Evolutionary conservation across 2,888 invertebrate genomes (phyloP), one percentile per base, ranked within the genome.

Genomic region (Marronus borbonicus): DNA sequence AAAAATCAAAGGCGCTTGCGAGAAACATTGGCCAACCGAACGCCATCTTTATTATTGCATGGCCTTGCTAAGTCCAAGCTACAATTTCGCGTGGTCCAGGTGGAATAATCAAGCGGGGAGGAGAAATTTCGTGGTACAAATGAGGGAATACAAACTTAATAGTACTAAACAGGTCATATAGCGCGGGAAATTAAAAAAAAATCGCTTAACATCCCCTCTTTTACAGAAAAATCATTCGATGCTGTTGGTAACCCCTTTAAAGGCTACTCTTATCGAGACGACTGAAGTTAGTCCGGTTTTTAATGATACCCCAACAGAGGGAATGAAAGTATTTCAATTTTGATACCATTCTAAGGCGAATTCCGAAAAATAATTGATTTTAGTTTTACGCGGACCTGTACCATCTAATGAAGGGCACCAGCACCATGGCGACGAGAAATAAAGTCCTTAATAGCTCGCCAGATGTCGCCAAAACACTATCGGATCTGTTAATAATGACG

Each of bases 1-100:
- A 44, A 44, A 44, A 49, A 80, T 83, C 81, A 86, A 82, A 77
- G 91, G 90, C 2, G 87, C 92, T 52, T 92, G 93, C 83, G 91
- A 93, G 81, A 93, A 94, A 87, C 94, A 95, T 83, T 93, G 92
- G 89, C 91, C 92, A 0, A 90, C 92, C 85, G 95, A 96, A 86
- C 91, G 92, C 80, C 96, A 96, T 88, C 90, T 93, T 62, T 95
- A 95, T 85, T 92, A 93, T 80, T 94, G 95, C 81, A 95, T 97
- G 92, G 95, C 96, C 0, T 91, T 93, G 52, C 87, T 95, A 14
- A 92, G 93, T 10, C 90, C 92, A 1, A 92, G 93, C 12, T 95
- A 94, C 85, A 94, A 94, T 86, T 96, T 96, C 83, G 92, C 94
- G 36, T 97, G 96, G 95, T 88, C 83, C 79, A 90, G 93, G 74